Conservation (phyloP, 2,113 vertebrate genomes). For the Meles meles region DNA sequence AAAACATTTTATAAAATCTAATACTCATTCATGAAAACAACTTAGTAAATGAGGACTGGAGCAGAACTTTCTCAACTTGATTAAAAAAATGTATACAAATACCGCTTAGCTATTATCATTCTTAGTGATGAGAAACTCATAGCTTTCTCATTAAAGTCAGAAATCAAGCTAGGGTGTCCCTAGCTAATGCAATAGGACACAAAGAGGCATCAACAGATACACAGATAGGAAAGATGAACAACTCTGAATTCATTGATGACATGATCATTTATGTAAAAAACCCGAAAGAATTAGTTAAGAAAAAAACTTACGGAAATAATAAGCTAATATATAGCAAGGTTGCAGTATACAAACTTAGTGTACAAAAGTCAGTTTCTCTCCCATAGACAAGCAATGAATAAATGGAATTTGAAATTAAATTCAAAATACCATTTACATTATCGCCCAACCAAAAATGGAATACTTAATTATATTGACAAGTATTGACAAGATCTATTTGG, state of each 20-base stretch:
- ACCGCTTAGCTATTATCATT: neutral
- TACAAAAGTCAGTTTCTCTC: neutral
- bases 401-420: neutral
- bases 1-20: neutral
- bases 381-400: neutral
- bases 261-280: neutral
- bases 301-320: neutral
- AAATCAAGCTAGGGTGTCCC: neutral
- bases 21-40: neutral
- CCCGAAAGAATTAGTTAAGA: neutral
- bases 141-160: neutral
- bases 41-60: neutral
- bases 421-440: neutral
- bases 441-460: neutral
- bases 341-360: neutral
- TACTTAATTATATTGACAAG: neutral
- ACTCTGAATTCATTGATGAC: neutral
- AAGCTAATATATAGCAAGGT: neutral
- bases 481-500: too few relatives aligned
- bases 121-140: neutral
- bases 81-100: neutral
- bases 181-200: neutral
- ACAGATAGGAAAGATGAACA: neutral
- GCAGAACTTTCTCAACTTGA: neutral
- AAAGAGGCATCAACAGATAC: neutral